Conservation (phyloP, 2,113 vertebrate species). For the Cercocebus atys region DNA sequence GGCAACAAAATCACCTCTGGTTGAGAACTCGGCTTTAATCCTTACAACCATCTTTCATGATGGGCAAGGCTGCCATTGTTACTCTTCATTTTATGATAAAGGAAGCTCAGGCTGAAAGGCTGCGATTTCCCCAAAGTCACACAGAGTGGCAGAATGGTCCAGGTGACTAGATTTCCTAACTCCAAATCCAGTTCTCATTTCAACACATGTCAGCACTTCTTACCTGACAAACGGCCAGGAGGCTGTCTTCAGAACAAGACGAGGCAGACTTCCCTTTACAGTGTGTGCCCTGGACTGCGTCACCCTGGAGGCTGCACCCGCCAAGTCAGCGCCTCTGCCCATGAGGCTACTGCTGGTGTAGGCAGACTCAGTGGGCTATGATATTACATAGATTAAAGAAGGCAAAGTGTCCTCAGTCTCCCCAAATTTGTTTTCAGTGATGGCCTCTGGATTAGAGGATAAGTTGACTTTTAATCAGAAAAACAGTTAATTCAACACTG, state of each 20-base stretch:
- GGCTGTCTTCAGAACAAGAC: neutral
- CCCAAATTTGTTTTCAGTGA: neutral
- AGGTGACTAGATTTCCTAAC: neutral
- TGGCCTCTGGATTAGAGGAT: neutral
- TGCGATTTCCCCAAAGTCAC: neutral
- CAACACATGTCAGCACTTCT: neutral
- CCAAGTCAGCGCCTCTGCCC: neutral
- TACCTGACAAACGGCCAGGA: accelerated
- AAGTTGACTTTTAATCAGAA: neutral
- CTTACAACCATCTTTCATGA: neutral
- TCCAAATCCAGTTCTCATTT: neutral
- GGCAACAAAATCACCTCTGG: neutral
- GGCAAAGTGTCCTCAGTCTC: neutral
- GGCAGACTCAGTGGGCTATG: neutral
- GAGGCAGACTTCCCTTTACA: neutral
- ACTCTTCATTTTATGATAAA: neutral
- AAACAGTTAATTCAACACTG: neutral
- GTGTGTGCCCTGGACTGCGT: accelerated
- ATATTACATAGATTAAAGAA: neutral
- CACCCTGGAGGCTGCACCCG: accelerated
- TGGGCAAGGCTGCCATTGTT: neutral
- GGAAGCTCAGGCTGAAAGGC: neutral
- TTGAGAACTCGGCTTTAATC: neutral
- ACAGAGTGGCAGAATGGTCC: neutral
- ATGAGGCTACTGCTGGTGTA: accelerated